A percentile compares a stretch with the other conserved stretches of the same genome.
phyloP scores from a whole-genome alignment of 2,113 vertebrate genomes.

The Pseudorasbora parva region DNA sequence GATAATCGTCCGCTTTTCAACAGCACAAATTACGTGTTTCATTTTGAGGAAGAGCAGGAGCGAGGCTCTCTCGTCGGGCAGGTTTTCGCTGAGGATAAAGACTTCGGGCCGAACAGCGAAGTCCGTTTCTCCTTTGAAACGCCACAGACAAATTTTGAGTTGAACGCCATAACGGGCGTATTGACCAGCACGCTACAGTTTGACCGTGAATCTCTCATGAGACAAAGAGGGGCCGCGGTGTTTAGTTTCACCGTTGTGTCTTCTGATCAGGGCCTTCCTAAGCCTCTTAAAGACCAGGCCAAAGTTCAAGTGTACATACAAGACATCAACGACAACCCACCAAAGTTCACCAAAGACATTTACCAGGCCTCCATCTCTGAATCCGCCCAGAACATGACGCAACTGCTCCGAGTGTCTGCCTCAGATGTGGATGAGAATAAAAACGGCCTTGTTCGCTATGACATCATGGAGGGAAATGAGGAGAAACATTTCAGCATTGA shows the following conservation, averaged over 20 bases:
- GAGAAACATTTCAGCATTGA: constrained; percentile 90
- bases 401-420: constrained; percentile 91
- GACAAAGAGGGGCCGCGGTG: constrained; percentile 86
- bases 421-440: constrained; percentile 93
- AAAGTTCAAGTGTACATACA: constrained; percentile 93
- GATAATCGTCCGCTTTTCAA: constrained; percentile 97
- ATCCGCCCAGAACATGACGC: constrained; percentile 87
- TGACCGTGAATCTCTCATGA: constrained; percentile 93
- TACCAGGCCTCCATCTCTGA: constrained; percentile 96
- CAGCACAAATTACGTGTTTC: constrained; percentile 95
- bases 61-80: constrained; percentile 87
- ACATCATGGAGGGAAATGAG: constrained; percentile 87
- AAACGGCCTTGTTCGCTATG: constrained; percentile 90
- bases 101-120: constrained; percentile 91
- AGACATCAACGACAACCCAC: constrained; percentile 96
- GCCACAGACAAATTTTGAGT: constrained; percentile 89
- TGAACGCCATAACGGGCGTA: constrained; percentile 87
- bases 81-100: constrained; percentile 90
- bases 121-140: constrained; percentile 90
- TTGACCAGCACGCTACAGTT: constrained; percentile 87
- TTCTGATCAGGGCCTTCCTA: constrained; percentile 93
- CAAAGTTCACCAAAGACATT: constrained; percentile 93
- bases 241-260: constrained; percentile 90
- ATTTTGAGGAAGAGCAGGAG: constrained; percentile 90
- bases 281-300: constrained; percentile 92